Conservation (phyloP, 2,113 vertebrate species). For the Spea multiplicata region DNA sequence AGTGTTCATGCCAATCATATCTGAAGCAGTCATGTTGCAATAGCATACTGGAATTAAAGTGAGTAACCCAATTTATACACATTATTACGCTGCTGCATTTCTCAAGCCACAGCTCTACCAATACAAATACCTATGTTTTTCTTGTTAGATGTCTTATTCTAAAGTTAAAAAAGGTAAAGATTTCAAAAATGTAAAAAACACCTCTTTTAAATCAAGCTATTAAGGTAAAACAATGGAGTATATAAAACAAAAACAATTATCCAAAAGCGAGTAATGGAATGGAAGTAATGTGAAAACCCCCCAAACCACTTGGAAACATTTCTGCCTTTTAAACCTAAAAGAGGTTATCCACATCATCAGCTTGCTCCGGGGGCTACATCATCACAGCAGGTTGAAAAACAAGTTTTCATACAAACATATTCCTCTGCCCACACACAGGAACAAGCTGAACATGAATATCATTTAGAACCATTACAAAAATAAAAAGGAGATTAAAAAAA, state of each 20-base stretch:
- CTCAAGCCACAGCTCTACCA: no score
- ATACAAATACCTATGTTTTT: no score
- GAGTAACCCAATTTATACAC: no score
- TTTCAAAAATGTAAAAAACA: background rate
- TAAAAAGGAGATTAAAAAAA: slow-evolving; percentile 1
- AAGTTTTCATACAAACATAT: slow-evolving; percentile 27
- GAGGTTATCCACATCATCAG: slow-evolving; percentile 6
- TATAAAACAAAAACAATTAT: background rate
- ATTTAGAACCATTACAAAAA: background rate
- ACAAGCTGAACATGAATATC: slow-evolving; percentile 25
- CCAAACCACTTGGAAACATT: slow-evolving; percentile 1
- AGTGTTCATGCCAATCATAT: no score
- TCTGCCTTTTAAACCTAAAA: background rate
- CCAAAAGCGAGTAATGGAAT: background rate
- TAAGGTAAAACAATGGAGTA: background rate
- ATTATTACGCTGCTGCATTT: no score
- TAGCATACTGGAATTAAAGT: no score
- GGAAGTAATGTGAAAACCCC: background rate
- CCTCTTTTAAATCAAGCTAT: no score
- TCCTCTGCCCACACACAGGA: slow-evolving; percentile 26
- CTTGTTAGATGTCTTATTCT: background rate
- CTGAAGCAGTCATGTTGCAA: no score
- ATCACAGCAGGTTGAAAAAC: slow-evolving; percentile 15
- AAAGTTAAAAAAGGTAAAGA: background rate
- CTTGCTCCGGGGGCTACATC: background rate